Conservation (phyloP, 2,113 vertebrate species). For the Tachysurus vachellii region DNA sequence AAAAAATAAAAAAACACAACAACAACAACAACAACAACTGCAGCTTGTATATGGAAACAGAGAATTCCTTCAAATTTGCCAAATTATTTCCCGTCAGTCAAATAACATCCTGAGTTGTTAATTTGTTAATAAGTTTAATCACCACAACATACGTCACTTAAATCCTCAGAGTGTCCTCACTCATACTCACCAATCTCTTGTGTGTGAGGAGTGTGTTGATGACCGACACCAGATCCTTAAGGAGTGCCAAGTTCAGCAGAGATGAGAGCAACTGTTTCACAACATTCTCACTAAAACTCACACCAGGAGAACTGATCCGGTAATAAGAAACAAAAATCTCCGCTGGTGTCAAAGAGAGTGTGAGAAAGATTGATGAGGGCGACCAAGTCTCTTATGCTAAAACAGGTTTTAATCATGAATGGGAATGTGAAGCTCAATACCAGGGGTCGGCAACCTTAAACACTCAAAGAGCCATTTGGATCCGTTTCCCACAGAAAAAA, state of each 20-base stretch:
- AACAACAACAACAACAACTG: no score
- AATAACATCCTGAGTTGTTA: background rate
- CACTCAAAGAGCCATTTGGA: no score
- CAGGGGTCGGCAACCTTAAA: no score
- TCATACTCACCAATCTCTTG: conserved; percentile 79
- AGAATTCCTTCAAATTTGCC: background rate
- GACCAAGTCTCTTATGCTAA: background rate
- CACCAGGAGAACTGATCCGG: conserved; percentile 73
- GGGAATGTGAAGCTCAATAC: no score
- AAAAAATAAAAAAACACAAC: no score
- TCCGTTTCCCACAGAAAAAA: no score
- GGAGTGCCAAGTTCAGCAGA: conserved; percentile 76
- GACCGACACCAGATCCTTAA: conserved; percentile 76
- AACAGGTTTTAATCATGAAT: background rate
- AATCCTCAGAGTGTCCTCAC: conserved; percentile 6
- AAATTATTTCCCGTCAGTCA: background rate
- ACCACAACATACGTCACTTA: background rate
- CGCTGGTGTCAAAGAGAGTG: conserved; percentile 66
- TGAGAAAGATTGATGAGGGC: background rate
- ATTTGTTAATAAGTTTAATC: background rate
- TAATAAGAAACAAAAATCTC: conserved; percentile 83
- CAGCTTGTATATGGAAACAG: background rate
- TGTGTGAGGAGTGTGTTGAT: conserved; percentile 78
- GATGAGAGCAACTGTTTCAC: conserved; percentile 66
- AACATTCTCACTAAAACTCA: conserved; percentile 71